Evolutionary conservation across 2,113 vertebrate species (phyloP), one percentile per base, ranked within the genome.

Genomic region (Cynoglossus semilaevis): DNA sequence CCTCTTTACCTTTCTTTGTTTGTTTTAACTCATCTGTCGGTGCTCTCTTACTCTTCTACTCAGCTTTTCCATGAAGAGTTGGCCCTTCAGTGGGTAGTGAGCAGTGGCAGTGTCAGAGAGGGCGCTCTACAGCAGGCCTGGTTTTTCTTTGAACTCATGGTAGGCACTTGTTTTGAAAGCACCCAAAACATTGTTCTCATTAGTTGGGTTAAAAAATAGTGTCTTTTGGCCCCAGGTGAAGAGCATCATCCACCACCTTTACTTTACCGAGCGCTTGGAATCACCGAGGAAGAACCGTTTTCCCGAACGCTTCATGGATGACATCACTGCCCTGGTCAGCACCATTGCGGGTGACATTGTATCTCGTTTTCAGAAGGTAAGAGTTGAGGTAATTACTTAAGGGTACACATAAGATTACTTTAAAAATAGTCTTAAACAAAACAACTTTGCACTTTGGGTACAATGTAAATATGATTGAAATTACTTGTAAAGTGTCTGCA

Each of bases 71-170:
- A 99, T 0, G 97, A 98, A 82, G 97, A 99, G 82, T 88, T 99
- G 90, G 97, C 96, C 36, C 85, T 99, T 51, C 97, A 99, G 87
- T 99, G 97, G 97, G 97, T 99, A 22, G 97, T 99, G 62, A 98
- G 95, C 93, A 99, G 96, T 61, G 96, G 97, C 49, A 94, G 93
- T 0, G 96, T 99, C 51, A 91, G 96, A n/a, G 97, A 99, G 44
- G 93, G 95, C 0, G 95, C 96, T 42, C 89, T 99, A 1, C 97
- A 99, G 40, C 96, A 99, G 67, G 96, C 95, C 63, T 99, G 97
- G 97, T 99, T 98, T 90, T 99, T 99, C 90, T 99, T 99, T 62
- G 97, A 99, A 77, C 90, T 99, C 58, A 99, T 99, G 97, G 97
- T 99, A 87, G 90, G 94, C 75, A 57, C 51, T 14, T 15, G 18